Evolutionary conservation across 2,888 invertebrate species (phyloP).

Genomic region (Rhingia rostrata): DNA sequence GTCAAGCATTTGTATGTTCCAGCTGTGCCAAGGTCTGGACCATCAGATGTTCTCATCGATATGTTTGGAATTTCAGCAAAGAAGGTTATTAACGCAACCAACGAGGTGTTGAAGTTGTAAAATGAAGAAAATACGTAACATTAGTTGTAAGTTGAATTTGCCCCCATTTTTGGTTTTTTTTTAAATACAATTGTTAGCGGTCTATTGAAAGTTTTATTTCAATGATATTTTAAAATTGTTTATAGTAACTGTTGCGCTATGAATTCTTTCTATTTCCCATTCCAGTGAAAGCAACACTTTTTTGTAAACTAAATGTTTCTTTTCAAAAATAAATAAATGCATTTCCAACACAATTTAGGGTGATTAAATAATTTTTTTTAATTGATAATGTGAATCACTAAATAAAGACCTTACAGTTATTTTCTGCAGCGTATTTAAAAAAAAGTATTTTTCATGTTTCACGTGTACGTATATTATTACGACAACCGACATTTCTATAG

Average conservation of each 20-base stretch:
- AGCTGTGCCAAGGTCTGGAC: slow-evolving; percentile 95
- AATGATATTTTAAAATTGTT: slow-evolving; percentile 26
- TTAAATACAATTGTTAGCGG: background rate
- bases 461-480: no score
- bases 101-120: slow-evolving; percentile 85
- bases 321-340: slow-evolving; percentile 43
- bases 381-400: no score
- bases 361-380: no score
- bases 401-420: no score
- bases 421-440: no score
- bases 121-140: background rate
- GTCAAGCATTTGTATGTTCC: slow-evolving; percentile 92
- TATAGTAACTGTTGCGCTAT: slow-evolving; percentile 25
- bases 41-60: slow-evolving; percentile 92
- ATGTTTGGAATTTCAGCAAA: slow-evolving; percentile 94
- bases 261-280: slow-evolving; percentile 25
- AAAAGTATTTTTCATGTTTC: no score
- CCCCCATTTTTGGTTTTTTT: slow-evolving; percentile 3
- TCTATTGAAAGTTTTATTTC: slow-evolving; percentile 65
- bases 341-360: slow-evolving; percentile 12
- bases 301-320: slow-evolving; percentile 26
- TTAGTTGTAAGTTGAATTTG: background rate
- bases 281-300: slow-evolving; percentile 33
- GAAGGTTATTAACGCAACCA: slow-evolving; percentile 89
- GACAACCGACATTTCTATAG: no score